These are phyloP conservation scores for Microtus ochrogaster DNA, from an alignment of 2,113 vertebrate species.

Conservation along the genomic window DNA sequence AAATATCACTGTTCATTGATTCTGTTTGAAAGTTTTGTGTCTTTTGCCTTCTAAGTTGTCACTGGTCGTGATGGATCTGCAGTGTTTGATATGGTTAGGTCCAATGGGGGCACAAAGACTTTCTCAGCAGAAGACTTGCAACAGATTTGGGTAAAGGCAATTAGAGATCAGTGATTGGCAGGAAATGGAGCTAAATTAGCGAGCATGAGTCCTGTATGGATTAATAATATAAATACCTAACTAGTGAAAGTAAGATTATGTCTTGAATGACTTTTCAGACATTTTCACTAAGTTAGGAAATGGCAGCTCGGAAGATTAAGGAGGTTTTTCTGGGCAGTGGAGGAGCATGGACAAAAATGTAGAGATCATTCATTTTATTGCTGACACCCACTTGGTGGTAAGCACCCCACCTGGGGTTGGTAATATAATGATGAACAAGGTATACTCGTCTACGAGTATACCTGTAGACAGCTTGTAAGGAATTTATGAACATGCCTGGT, in stretches of 20 bases:
- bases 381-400: neutral
- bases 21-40: neutral
- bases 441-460: neutral
- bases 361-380: neutral
- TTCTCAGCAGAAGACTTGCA: conserved; percentile 18
- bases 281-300: neutral
- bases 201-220: neutral
- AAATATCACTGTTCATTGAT: neutral
- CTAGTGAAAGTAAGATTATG: neutral
- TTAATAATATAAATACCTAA: conserved; percentile 12
- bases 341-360: neutral
- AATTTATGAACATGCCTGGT: neutral
- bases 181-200: conserved; percentile 11
- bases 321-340: neutral
- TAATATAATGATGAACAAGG: neutral
- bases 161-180: neutral
- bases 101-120: neutral
- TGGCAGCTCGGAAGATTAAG: neutral
- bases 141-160: neutral
- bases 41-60: neutral
- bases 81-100: neutral
- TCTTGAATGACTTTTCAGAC: neutral
- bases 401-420: neutral
- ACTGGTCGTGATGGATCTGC: neutral
- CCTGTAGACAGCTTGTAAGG: neutral